Evolutionary conservation across 2,113 vertebrate genomes (phyloP), one percentile per base, ranked within the genome.

Genomic region (Labrus mixtus): DNA sequence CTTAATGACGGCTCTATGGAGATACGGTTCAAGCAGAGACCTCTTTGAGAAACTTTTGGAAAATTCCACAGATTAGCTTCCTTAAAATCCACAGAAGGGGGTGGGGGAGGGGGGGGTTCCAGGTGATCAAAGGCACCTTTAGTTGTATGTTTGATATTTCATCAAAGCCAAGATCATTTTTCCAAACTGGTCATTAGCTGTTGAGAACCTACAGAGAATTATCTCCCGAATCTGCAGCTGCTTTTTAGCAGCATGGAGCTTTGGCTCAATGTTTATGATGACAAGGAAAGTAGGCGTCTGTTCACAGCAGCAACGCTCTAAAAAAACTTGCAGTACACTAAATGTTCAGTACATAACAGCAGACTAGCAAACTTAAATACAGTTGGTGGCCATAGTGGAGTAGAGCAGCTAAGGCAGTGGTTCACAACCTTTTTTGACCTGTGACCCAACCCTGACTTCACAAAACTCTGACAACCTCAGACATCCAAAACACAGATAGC

Each of bases 151-250:
- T 68, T 73, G 56, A 66, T 67, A 16, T 61, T 37, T 55, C n/a
- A 72, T 78, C 56, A 74, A 81, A 87, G 68, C 45, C 36, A 22
- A 66, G 36, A 61, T 68, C 51, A 29, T 23, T 29, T 9, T 62
- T 16, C 53, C 33, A 70, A 56, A 43, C 12, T 1, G 1, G 10
- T 55, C 7, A 17, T 17, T 50, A 13, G n/a, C 10, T 15, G 43
- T n/a, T n/a, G 63, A 19, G 43, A 55, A 23, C 55, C 46, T 13
- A 10, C 1, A 19, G 2, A 41, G 53, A 61, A 43, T 43, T n/a
- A 41, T 23, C n/a, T 11, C 3, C 56, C 10, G 1, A 51, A 68
- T 54, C 19, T 48, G 55, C 7, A 57, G 54, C 45, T 66, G 15
- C 3, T 19, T 48, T 48, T 17, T 10, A 0, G 19, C 5, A 45